These are phyloP conservation scores for Esox niger DNA, from an alignment of 2,113 vertebrate genomes.

Conservation along the genomic window DNA sequence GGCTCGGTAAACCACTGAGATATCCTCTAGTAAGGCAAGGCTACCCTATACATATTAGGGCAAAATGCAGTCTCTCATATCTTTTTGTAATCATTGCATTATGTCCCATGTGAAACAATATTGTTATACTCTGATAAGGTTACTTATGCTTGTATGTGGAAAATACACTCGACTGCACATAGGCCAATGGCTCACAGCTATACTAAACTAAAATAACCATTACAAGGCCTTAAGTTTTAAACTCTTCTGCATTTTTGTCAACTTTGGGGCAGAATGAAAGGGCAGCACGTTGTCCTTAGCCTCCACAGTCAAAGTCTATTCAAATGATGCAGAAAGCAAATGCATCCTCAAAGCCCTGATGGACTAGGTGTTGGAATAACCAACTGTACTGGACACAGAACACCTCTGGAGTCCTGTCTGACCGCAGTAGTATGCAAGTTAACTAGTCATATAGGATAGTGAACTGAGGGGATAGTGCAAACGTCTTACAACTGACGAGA, in stretches of 20 bases:
- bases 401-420: conserved; percentile 60
- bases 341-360: conserved; percentile 75
- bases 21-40: conserved; percentile 55
- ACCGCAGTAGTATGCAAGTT: conserved; percentile 67
- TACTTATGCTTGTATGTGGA: conserved; percentile 31
- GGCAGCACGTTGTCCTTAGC: conserved; percentile 38
- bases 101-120: conserved; percentile 56
- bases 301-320: conserved; percentile 62
- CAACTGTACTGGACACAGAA: conserved; percentile 65
- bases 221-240: conserved; percentile 20
- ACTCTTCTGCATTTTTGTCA: conserved; percentile 42
- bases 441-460: conserved; percentile 47
- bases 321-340: conserved; percentile 78
- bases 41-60: conserved; percentile 39
- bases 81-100: conserved; percentile 54
- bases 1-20: conserved; percentile 23
- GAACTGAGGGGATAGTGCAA: conserved; percentile 58
- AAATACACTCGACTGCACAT: conserved; percentile 48
- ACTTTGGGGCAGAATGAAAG: conserved; percentile 28
- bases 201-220: conserved; percentile 42
- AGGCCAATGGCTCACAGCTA: conserved; percentile 34
- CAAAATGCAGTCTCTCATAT: conserved; percentile 28
- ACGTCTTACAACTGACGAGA: conserved; percentile 47
- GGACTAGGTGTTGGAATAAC: conserved; percentile 63
- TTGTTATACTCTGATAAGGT: conserved; percentile 50